Evolutionary conservation across 1,140 invertebrate genomes (phyloP), one percentile per base, ranked within the genome.

Genomic region (Tetraneura akinire): DNA sequence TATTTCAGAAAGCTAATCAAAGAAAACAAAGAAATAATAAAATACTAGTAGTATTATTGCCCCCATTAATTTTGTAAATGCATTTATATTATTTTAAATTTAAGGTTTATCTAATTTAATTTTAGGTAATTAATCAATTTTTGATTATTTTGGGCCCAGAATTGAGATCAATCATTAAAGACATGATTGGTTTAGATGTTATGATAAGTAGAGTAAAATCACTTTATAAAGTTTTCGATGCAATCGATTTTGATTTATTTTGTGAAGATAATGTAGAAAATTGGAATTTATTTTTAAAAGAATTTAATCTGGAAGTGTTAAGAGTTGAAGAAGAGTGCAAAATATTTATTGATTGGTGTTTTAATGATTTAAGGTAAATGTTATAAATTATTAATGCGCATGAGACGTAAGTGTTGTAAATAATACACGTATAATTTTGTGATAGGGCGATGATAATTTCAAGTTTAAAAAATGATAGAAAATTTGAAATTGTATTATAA

Each of bases 191-290:
- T 29, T 26, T 78, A 10, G 74, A 78, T 45, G 55, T 78, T 45
- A 78, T 78, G 55, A 60, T 78, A 47, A 78, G 55, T 45, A 57
- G 74, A n/a, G 74, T 78, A 0, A 78, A 78, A 18, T 78, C 51
- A 3, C 21, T 78, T 0, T 78, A 78, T 5, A 78, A 78, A 78
- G 74, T 78, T 6, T 78, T 78, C n/a, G 74, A 78, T 42, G 53
- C 53, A 14, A 78, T 78, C 18, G 74, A 78, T 45, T 78, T 78
- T 45, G 74, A 78, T 60, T 62, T 78, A 47, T 78, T 78, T 62
- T 78, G 74, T 10, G 74, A 78, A 78, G 74, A 78, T 14, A 78
- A 78, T 26, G 74, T 78, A 2, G 74, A 78, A 47, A 78, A 78
- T 16, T 78, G 74, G 74, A 78, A 78, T 62, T 47, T 78, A 62